These are phyloP conservation scores for Prolemur simus DNA, from an alignment of 2,113 vertebrate genomes.

Conservation along the genomic window DNA sequence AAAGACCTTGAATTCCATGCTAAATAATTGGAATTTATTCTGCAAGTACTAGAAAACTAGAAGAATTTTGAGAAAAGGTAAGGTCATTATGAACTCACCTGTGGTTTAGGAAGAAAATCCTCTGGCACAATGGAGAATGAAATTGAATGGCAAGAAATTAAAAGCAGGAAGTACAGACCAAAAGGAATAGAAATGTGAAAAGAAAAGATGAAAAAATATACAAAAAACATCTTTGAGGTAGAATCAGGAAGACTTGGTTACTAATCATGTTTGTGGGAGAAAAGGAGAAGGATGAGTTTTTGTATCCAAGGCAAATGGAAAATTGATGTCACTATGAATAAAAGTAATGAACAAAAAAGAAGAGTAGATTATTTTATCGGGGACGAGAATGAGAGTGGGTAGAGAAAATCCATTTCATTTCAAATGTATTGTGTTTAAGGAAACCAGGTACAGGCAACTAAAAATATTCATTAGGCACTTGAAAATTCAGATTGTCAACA, in stretches of 20 bases:
- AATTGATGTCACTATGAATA: not conserved
- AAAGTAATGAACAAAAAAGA: not conserved
- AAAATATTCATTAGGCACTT: not conserved
- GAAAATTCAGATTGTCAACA: not conserved
- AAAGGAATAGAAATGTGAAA: not conserved
- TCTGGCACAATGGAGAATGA: not conserved
- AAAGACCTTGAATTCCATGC: not conserved
- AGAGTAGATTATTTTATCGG: not conserved
- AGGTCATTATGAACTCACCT: not conserved
- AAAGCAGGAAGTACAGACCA: not conserved
- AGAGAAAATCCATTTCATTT: not conserved
- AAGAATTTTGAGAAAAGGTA: conserved; percentile 14
- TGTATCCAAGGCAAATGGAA: not conserved
- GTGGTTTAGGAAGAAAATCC: conserved; percentile 5
- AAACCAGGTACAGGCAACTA: not conserved
- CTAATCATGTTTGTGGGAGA: not conserved
- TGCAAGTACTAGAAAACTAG: not conserved
- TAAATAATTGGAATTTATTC: conserved; percentile 23
- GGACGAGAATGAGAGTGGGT: not conserved
- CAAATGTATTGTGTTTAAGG: not conserved
- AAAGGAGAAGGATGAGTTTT: not conserved
- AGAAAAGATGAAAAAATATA: not conserved
- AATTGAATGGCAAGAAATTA: not conserved
- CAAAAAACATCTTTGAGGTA: not conserved
- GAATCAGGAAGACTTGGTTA: not conserved